Base-by-base conservation (phyloP, 2,888 invertebrate species). In the Arrhopalites spinosus region DNA sequence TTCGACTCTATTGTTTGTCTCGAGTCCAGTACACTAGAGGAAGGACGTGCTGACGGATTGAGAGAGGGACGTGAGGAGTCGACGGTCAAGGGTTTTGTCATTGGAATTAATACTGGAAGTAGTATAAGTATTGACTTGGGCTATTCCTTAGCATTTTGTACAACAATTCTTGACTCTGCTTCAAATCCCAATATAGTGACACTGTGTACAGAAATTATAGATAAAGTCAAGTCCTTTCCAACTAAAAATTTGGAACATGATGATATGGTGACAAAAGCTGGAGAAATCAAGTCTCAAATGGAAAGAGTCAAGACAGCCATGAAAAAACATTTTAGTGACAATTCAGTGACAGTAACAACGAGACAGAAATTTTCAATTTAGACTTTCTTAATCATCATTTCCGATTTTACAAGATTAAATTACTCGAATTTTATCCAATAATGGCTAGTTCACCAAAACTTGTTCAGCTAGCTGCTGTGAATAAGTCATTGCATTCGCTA, bases 111-210 rank as follows among this genome's bases (percentile, higher is more conserved):
- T 84, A 86, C 91, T 78, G 94, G 94, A 1, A 93, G 92, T 84
- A 91, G 93, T 79, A 89, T 94, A 23, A 93, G 93, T 2, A 89
- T 90, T 64, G 93, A 93, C 86, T 86, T 95, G 84, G 94, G 94
- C 8, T 90, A 89, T 84, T 93, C 92, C 83, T 86, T 89, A 68
- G 91, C 91, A 2, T 86, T 89, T 53, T 73, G 73, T 53, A 17
- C 47, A 50, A 15, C 45, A 25, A 30, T 70, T 69, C 47, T 76
- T 15, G 30, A 43, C n/a, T 63, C 27, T 20, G 25, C 67, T 23
- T 36, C 70, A 29, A 36, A 36, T 29, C 29, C 50, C n/a, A 17
- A 20, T 36, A 2, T 70, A 20, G 17, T 56, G 0, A 73, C 77
- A 59, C 25, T 77, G 45, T 79, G 79, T 61, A 73, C 80, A 5